Evolutionary conservation across 2,888 invertebrate species (phyloP).

Genomic region (Epistrophella euchroma): DNA sequence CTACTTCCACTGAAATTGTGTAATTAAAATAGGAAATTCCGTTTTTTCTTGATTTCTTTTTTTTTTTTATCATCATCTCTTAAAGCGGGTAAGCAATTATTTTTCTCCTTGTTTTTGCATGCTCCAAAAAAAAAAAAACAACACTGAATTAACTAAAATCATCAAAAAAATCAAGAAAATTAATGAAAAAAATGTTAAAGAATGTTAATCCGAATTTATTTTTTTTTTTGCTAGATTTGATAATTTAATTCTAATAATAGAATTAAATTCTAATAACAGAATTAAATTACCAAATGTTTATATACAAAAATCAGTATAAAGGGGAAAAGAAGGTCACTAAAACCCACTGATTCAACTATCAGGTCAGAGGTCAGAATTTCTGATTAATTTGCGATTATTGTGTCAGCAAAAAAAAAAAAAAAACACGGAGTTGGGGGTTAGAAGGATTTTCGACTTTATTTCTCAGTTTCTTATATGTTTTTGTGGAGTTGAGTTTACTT

Average conservation of each 20-base stretch:
- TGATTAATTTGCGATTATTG: neutral
- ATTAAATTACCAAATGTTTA: constrained; percentile 41
- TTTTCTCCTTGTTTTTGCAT: constrained; percentile 8
- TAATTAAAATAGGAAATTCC: constrained; percentile 72
- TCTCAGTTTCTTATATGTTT: neutral
- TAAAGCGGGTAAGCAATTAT: constrained; percentile 17
- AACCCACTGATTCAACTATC: neutral
- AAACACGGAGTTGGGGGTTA: neutral
- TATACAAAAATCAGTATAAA: constrained; percentile 4
- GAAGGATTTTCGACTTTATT: neutral
- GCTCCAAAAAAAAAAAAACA: constrained; percentile 17
- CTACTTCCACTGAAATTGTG: constrained; percentile 60
- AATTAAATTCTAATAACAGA: constrained; percentile 63
- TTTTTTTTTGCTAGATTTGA: too few relatives aligned
- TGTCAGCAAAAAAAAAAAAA: neutral
- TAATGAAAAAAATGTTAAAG: constrained; percentile 5
- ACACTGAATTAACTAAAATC: constrained; percentile 60
- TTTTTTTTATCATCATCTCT: constrained; percentile 46
- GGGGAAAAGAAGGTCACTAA: neutral
- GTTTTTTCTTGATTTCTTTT: constrained; percentile 25
- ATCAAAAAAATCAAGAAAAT: constrained; percentile 40
- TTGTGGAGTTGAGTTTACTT: neutral
- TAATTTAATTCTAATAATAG: too few relatives aligned
- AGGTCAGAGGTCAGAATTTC: neutral
- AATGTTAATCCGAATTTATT: constrained; percentile 9